These are phyloP conservation scores for Cancer borealis DNA, from an alignment of 2,888 invertebrate genomes.

Conservation along the genomic window DNA sequence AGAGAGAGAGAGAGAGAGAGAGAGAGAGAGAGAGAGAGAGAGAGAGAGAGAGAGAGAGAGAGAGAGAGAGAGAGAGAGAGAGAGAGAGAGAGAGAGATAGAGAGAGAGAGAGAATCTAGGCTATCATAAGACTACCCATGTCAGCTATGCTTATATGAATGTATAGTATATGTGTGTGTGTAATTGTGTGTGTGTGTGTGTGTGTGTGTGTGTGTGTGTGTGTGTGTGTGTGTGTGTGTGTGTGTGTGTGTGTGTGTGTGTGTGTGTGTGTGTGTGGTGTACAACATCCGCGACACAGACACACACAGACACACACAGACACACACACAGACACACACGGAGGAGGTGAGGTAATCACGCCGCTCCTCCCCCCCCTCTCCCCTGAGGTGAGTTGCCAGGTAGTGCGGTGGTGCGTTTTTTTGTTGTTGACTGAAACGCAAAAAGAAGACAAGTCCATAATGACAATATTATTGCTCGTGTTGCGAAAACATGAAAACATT, in stretches of 20 bases:
- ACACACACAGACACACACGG: not conserved
- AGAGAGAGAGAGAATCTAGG: not conserved
- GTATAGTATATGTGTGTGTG: not conserved
- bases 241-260: not conserved
- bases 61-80: conserved; percentile 5
- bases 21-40: conserved; percentile 9
- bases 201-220: not conserved
- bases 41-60: not conserved
- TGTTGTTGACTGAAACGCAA: not conserved
- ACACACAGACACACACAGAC: not conserved
- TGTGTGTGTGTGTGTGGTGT: conserved; percentile 4
- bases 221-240: conserved; percentile 13
- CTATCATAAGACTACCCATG: not conserved
- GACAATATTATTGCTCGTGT: not conserved
- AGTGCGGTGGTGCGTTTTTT: not conserved
- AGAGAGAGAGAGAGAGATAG: not conserved
- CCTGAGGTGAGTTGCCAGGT: conserved; percentile 12
- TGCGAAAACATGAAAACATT: not conserved
- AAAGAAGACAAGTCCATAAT: not conserved
- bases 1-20: conserved; percentile 10
- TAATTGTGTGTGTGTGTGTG: not conserved
- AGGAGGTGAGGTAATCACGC: not conserved
- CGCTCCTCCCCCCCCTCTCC: not conserved
- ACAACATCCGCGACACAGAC: not conserved
- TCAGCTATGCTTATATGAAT: not conserved